Evolutionary conservation across 2,797 vertebrate genomes (phyloP).

Genomic region (Tarsius wallacei): DNA sequence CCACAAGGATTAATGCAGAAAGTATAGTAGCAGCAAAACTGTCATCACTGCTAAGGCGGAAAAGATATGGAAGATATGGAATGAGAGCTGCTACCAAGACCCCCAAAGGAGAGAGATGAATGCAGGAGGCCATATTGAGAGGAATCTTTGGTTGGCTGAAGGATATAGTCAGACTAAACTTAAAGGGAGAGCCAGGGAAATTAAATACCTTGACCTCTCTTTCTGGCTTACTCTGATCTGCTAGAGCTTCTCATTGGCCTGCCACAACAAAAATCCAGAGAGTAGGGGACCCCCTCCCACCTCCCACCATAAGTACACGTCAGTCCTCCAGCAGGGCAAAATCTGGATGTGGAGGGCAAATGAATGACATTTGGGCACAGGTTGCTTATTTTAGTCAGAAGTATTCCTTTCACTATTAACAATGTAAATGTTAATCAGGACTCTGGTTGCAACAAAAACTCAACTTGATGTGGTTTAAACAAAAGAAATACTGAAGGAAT

Average conservation of each 20-base stretch:
- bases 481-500: not conserved
- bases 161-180: not conserved
- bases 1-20: not conserved
- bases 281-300: not conserved
- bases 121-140: not conserved
- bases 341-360: not conserved
- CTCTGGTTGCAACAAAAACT: not conserved
- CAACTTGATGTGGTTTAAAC: not conserved
- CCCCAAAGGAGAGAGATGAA: not conserved
- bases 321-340: not conserved
- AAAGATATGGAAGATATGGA: not conserved
- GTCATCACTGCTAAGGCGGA: not conserved
- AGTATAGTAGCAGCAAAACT: not conserved
- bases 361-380: not conserved
- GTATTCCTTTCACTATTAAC: not conserved
- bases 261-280: not conserved
- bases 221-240: not conserved
- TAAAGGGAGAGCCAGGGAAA: not conserved
- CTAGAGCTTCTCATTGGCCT: not conserved
- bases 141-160: not conserved
- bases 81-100: not conserved
- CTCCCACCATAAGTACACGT: too few species aligned
- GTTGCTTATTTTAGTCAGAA: slow-evolving; percentile 20
- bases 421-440: not conserved
- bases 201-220: not conserved